phyloP scores from a whole-genome alignment of 2,888 invertebrate species.

The Zygothrica quintamaculata region DNA sequence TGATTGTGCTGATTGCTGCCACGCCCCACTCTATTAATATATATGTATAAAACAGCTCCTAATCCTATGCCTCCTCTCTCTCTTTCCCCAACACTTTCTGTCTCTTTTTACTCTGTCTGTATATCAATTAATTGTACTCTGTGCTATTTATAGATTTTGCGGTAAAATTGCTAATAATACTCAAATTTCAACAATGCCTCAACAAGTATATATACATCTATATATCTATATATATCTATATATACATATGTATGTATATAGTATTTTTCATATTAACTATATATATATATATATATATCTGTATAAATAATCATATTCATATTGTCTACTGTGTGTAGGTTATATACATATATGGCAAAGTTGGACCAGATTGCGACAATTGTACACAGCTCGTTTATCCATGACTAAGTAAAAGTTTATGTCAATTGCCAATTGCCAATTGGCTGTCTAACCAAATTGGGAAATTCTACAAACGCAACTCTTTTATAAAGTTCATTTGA shows the following conservation, averaged over 20 bases:
- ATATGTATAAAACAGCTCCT: background rate
- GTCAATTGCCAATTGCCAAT: constrained; percentile 32
- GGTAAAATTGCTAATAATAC: constrained; percentile 79
- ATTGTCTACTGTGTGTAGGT: constrained; percentile 10
- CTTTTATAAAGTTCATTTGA: constrained; percentile 20
- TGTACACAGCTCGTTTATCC: constrained; percentile 35
- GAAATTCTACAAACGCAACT: constrained; percentile 21
- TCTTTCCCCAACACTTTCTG: too few relatives aligned
- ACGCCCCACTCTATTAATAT: constrained; percentile 28
- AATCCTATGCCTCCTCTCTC: too few relatives aligned
- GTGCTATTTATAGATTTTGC: constrained; percentile 74
- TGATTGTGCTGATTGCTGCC: constrained; percentile 35
- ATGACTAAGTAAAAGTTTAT: constrained; percentile 59
- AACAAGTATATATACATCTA: constrained; percentile 39
- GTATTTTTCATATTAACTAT: constrained; percentile 45
- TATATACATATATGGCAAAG: constrained; percentile 55
- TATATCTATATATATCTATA: constrained; percentile 41
- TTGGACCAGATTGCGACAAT: constrained; percentile 55
- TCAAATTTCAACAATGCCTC: constrained; percentile 68
- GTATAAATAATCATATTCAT: constrained; percentile 1
- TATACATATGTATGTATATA: constrained; percentile 17
- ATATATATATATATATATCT: constrained; percentile 36
- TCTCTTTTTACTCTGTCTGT: constrained; percentile 45
- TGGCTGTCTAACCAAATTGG: constrained; percentile 46
- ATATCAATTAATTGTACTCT: constrained; percentile 70